phyloP scores from a whole-genome alignment of 2,113 vertebrate genomes.

The Hippocampus barbouri region DNA sequence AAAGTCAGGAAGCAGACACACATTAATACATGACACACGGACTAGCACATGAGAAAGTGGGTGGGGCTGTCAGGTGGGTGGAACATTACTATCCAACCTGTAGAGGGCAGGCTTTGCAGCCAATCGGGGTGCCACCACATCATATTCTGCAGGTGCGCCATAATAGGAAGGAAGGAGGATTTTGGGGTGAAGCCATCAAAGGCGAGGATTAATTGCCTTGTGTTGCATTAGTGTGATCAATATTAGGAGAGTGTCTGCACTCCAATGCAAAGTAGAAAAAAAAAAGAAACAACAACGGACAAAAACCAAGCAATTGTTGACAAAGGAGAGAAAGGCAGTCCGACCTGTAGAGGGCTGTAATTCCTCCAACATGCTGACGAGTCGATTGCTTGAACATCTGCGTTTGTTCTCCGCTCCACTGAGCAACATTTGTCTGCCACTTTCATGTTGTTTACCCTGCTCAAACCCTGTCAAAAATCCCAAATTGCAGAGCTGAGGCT shows the following conservation, averaged over 20 bases:
- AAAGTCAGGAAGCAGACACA: too few relatives aligned
- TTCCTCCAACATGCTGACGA: neutral
- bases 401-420: slow-evolving; percentile 3
- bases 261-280: neutral
- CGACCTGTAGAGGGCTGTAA: neutral
- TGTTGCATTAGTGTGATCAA: too few relatives aligned
- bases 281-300: neutral
- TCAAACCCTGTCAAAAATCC: slow-evolving; percentile 3
- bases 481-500: neutral
- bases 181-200: too few relatives aligned
- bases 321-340: neutral
- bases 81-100: too few relatives aligned
- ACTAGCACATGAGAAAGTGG: too few relatives aligned
- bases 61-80: too few relatives aligned
- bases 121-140: too few relatives aligned
- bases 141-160: too few relatives aligned
- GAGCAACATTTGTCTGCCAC: slow-evolving; percentile 3
- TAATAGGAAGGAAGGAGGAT: too few relatives aligned
- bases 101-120: too few relatives aligned
- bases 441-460: neutral
- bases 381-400: slow-evolving; percentile 4
- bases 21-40: too few relatives aligned
- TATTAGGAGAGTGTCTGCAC: neutral
- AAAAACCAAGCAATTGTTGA: neutral
- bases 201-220: too few relatives aligned